These are phyloP conservation scores for Spea hammondii DNA, from an alignment of 2,797 vertebrate species.

Conservation along the genomic window DNA sequence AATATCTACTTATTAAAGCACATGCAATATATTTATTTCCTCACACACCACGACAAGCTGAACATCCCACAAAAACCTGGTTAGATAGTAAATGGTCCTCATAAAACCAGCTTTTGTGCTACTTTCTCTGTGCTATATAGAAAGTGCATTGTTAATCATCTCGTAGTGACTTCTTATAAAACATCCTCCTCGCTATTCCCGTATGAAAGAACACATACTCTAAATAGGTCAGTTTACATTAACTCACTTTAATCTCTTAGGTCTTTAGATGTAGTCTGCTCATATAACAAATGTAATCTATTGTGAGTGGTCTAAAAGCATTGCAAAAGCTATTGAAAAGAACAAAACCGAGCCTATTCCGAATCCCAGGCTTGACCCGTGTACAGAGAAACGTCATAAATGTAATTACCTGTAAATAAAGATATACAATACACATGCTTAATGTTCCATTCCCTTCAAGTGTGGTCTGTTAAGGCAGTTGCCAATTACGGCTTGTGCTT, in stretches of 20 bases:
- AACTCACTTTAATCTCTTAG: constrained; percentile 23
- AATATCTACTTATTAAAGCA: not conserved
- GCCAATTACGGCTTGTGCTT: no score
- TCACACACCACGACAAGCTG: no score
- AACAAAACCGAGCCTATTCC: not conserved
- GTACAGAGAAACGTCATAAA: not conserved
- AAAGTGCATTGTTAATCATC: not conserved
- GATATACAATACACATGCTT: no score
- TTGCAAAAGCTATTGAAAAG: not conserved
- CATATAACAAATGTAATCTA: constrained; percentile 42
- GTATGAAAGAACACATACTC: constrained; percentile 15
- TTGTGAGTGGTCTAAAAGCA: constrained; percentile 25
- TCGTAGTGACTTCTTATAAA: constrained; percentile 33
- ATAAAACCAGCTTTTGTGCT: constrained; percentile 13
- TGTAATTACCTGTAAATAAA: constrained; percentile 26
- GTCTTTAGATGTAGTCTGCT: constrained; percentile 35
- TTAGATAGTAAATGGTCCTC: not conserved
- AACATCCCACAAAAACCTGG: not conserved
- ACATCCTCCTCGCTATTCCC: constrained; percentile 26
- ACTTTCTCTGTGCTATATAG: not conserved
- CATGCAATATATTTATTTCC: not conserved
- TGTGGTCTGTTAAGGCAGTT: no score
- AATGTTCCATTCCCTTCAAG: no score
- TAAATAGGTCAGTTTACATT: constrained; percentile 46
- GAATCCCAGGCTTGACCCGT: not conserved